phyloP scores from a whole-genome alignment of 2,888 invertebrate genomes.

The Malacosoma neustria region DNA sequence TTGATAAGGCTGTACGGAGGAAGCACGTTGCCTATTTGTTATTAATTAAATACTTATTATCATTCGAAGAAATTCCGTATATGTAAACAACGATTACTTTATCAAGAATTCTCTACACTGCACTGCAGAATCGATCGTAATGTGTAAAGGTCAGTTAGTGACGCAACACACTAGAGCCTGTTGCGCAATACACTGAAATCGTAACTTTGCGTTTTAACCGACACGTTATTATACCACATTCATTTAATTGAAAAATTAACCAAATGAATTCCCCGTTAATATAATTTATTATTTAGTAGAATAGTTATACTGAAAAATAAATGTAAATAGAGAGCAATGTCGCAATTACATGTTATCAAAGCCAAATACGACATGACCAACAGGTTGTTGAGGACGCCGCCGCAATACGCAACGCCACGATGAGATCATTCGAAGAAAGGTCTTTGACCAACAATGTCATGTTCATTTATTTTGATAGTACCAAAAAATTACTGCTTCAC shows the following conservation, averaged over 20 bases:
- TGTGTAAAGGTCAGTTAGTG: conserved; percentile 60
- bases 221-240: too few species aligned
- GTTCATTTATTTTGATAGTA: not conserved
- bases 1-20: not conserved
- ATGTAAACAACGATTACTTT: not conserved
- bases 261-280: too few species aligned
- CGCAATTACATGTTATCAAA: too few species aligned
- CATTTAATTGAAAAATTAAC: too few species aligned
- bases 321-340: too few species aligned
- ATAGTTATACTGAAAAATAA: too few species aligned
- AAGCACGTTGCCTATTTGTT: not conserved
- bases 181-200: conserved; percentile 58
- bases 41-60: not conserved
- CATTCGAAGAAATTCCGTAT: not conserved
- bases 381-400: not conserved
- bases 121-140: conserved; percentile 46
- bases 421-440: not conserved
- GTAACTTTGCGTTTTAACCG: conserved; percentile 13
- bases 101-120: not conserved
- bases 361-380: not conserved
- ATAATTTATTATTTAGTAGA: too few species aligned
- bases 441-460: not conserved
- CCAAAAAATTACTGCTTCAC: not conserved
- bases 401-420: not conserved
- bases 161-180: conserved; percentile 51